Base-by-base conservation (phyloP, 1,140 invertebrate genomes). In the Apis dorsata region DNA sequence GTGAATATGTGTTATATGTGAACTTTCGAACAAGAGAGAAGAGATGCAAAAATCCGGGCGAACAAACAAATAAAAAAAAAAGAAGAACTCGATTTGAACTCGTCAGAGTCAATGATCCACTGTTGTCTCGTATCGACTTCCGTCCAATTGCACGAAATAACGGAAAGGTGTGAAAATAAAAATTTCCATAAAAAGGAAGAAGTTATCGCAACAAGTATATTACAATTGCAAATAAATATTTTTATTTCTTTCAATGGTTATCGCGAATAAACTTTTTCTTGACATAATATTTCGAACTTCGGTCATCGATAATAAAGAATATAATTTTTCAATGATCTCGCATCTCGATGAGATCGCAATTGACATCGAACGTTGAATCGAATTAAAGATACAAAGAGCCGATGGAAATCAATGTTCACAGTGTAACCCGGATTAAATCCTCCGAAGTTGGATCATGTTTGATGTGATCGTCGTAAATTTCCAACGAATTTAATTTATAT, bases 381-480 rank as follows among this genome's bases (percentile, higher is more conserved):
- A 74, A 63, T 70, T 84, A 81, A 75, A 72, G 59, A 87, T 68
- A 60, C 21, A 21, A 15, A 44, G 49, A 34, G 0, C 21, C 60
- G 15, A 77, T 49, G 60, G 55, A 66, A 81, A 87, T 87, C 81
- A 87, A 7, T 17, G 53, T 15, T 7, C 55, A 55, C 55, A 55
- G 51, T 55, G 53, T 84, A 88, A 88, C 68, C 70, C 34, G 60
- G 55, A 85, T 88, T 87, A 87, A 88, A 83, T 79, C 53, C 15
- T 15, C 49, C 34, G 28, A 28, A 53, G 69, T 53, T 49, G 19
- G 65, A 2, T 69, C 78, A 69, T 24, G 49, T 76, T 68, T 81
- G 81, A 87, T 78, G 19, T 1, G 28, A 7, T 44, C 34, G 34
- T 21, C 34, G 49, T 51, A 51, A 66, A 66, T 75, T 49, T 66